Evolutionary conservation across 2,888 invertebrate species (phyloP).

Genomic region (Oxytorus armatus): DNA sequence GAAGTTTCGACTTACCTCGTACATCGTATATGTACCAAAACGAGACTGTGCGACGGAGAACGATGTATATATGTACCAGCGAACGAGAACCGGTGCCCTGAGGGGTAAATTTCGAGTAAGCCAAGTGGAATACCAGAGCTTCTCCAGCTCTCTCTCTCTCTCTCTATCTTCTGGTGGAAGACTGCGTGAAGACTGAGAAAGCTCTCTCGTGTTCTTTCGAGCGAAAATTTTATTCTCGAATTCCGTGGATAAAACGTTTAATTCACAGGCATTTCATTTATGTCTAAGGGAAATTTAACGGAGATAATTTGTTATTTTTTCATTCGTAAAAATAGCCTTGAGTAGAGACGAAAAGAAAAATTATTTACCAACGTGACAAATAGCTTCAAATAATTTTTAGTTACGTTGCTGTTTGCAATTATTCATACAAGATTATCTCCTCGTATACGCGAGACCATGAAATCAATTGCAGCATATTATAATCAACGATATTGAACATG

Average conservation of each 20-base stretch:
- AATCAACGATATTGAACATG: too few relatives aligned
- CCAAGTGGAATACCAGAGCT: conserved; percentile 56
- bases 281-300: conserved; percentile 6
- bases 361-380: background rate
- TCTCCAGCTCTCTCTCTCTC: conserved; percentile 14
- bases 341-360: background rate
- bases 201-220: conserved; percentile 28
- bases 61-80: conserved; percentile 6
- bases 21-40: conserved; percentile 29
- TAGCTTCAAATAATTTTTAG: too few relatives aligned
- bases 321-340: too few relatives aligned
- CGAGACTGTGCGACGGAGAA: conserved; percentile 39
- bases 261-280: conserved; percentile 44
- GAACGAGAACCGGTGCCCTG: conserved; percentile 23
- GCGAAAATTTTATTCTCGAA: conserved; percentile 47
- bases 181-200: conserved; percentile 30
- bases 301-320: background rate
- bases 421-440: background rate
- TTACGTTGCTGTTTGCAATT: too few relatives aligned
- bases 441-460: background rate
- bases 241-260: conserved; percentile 31
- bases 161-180: conserved; percentile 5
- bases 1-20: conserved; percentile 54
- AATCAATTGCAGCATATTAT: background rate
- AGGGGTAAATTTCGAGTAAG: conserved; percentile 53